A percentile compares a stretch with the other conserved stretches of the same genome.
Evolutionary conservation across 2,113 vertebrate species (phyloP).

Genomic region (Copsychus sechellarum): DNA sequence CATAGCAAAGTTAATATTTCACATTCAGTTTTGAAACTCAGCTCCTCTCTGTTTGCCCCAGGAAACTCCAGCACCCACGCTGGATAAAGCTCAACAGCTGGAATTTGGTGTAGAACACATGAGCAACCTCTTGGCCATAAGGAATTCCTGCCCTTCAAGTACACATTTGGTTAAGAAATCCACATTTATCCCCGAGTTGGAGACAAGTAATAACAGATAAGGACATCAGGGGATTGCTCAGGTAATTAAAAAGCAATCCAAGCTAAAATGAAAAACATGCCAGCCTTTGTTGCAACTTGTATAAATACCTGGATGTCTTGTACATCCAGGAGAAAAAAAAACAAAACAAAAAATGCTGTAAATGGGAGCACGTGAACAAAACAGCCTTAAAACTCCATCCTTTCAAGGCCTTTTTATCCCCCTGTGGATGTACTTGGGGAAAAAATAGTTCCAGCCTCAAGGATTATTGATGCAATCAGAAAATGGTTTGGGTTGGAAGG

Average conservation of each 20-base stretch:
- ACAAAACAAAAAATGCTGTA: background rate
- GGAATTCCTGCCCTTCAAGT: background rate
- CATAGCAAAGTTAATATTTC: background rate
- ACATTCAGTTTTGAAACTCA: background rate
- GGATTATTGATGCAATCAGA: background rate
- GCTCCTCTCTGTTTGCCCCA: background rate
- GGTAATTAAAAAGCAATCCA: background rate
- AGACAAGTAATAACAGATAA: background rate
- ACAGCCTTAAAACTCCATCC: background rate
- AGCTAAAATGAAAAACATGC: background rate
- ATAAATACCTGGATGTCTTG: background rate
- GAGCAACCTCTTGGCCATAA: background rate
- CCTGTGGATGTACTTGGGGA: background rate
- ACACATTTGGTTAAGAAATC: background rate
- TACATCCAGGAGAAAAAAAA: background rate
- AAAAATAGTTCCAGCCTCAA: background rate
- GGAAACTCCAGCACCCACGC: background rate
- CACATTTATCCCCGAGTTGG: background rate
- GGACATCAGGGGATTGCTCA: background rate
- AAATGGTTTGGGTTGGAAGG: background rate
- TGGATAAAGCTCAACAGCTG: background rate
- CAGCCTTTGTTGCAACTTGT: background rate
- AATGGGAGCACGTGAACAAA: background rate
- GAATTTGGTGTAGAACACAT: rapidly evolving
- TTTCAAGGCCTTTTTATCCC: background rate